Evolutionary conservation across 1,140 invertebrate species (phyloP), one percentile per base, ranked within the genome.

Genomic region (Hypsibius dujardini): DNA sequence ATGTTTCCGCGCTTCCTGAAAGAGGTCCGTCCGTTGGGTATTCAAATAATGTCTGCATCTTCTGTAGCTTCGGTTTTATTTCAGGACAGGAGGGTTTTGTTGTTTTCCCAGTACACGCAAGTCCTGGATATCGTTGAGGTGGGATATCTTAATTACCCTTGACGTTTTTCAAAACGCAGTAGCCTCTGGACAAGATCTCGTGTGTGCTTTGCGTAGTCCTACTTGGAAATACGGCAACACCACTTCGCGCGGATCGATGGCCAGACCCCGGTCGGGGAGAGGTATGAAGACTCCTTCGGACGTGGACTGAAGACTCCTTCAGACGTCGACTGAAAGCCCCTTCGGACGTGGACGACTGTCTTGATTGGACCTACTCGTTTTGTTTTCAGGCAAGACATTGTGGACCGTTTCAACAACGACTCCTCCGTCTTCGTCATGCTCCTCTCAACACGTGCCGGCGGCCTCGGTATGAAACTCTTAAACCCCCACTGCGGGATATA

Each of bases 371-470:
- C 28, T 28, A 28, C 28, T 28, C 28, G 28, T 28, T 28, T 28
- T 28, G 28, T 28, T 28, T 28, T 28, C 72, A 83, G 83, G 74
- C 81, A 82, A 77, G 77, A 80, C 70, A 72, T 85, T 75, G 84
- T 85, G 67, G 83, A 85, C 74, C 72, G 79, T 72, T 85, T 79
- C 75, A 84, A 81, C 73, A 77, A 76, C 46, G 78, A 84, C 71
- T 71, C 75, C 14, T 75, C 75, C 47, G 79, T 84, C 59, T 83
- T 82, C 72, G 76, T 85, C 28, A 85, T 85, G 74, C 76, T 85
- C n/a, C 74, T 85, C 46, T 84, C 84, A 1, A 85, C 84, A 1
- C 78, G 77, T 72, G 84, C 84, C 28, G 84, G 84, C n/a, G 84
- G 84, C 42, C 74, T 83, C n/a, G 82, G 47, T 46, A 67, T 15